Evolutionary conservation across 2,888 invertebrate genomes (phyloP).

Genomic region (Empis stercorea): DNA sequence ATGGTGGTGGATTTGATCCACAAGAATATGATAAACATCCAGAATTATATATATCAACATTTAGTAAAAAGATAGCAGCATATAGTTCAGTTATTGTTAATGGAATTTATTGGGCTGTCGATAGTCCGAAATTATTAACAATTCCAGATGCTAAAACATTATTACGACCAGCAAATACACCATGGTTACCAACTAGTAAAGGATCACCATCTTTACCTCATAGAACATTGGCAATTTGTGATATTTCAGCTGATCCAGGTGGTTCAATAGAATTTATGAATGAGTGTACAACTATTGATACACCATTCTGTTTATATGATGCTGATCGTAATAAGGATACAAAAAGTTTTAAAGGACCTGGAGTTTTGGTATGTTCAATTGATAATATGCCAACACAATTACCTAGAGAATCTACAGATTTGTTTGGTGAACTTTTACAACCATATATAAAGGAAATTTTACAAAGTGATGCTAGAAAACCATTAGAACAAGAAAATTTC

Average conservation of each 20-base stretch:
- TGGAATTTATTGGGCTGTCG: slow-evolving; percentile 98
- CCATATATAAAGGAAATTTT: slow-evolving; percentile 85
- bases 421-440: slow-evolving; percentile 85
- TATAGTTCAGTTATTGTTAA: slow-evolving; percentile 95
- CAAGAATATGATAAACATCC: slow-evolving; percentile 84
- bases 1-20: slow-evolving; percentile 83
- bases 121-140: slow-evolving; percentile 88
- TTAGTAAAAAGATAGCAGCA: slow-evolving; percentile 93
- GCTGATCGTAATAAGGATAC: slow-evolving; percentile 96
- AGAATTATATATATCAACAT: slow-evolving; percentile 87
- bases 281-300: slow-evolving; percentile 98
- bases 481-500: slow-evolving; percentile 63
- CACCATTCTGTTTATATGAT: slow-evolving; percentile 98
- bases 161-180: slow-evolving; percentile 74
- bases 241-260: slow-evolving; percentile 98
- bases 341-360: slow-evolving; percentile 90
- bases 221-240: slow-evolving; percentile 89
- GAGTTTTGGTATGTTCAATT: slow-evolving; percentile 97
- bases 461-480: slow-evolving; percentile 65
- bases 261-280: slow-evolving; percentile 99
- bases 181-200: slow-evolving; percentile 82
- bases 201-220: slow-evolving; percentile 82
- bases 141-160: slow-evolving; percentile 97
- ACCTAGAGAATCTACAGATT: slow-evolving; percentile 92
- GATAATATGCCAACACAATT: slow-evolving; percentile 99